These are phyloP conservation scores for Meloe dianella DNA, from an alignment of 2,888 invertebrate genomes.

Conservation along the genomic window DNA sequence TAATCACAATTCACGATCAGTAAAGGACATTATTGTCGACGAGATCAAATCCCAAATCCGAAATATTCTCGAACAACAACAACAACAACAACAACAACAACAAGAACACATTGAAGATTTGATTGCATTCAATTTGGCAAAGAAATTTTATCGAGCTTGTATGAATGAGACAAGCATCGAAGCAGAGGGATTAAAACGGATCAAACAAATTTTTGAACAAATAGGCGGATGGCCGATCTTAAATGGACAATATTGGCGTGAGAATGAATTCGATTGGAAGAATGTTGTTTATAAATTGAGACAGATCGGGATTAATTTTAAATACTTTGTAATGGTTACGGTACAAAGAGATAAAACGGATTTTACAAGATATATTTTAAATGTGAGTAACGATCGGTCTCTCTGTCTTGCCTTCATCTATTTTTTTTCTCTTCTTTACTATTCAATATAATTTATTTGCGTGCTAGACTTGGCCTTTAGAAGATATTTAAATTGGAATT, in stretches of 20 bases:
- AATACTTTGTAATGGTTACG: constrained; percentile 50
- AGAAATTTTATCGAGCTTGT: constrained; percentile 53
- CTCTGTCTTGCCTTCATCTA: background rate
- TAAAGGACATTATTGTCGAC: constrained; percentile 41
- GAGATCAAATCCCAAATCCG: constrained; percentile 45
- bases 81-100: constrained; percentile 24
- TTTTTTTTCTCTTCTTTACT: background rate
- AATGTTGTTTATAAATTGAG: constrained; percentile 50
- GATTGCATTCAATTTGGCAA: constrained; percentile 43
- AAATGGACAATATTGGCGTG: constrained; percentile 59
- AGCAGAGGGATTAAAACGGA: constrained; percentile 46
- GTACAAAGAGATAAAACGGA: constrained; percentile 46
- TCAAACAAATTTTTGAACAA: constrained; percentile 55
- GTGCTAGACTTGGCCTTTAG: constrained; percentile 4
- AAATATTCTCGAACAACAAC: constrained; percentile 43
- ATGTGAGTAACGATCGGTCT: constrained; percentile 42
- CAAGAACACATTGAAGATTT: constrained; percentile 31
- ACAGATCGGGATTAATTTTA: constrained; percentile 50
- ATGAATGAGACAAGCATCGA: constrained; percentile 52
- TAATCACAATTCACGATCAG: constrained; percentile 56
- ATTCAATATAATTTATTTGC: constrained; percentile 12
- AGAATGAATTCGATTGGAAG: constrained; percentile 55
- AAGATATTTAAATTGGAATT: constrained; percentile 4
- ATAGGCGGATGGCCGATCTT: constrained; percentile 69
- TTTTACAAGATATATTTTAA: constrained; percentile 48